Base-by-base conservation (phyloP, 2,797 vertebrate genomes). In the Vespertilio murinus region DNA sequence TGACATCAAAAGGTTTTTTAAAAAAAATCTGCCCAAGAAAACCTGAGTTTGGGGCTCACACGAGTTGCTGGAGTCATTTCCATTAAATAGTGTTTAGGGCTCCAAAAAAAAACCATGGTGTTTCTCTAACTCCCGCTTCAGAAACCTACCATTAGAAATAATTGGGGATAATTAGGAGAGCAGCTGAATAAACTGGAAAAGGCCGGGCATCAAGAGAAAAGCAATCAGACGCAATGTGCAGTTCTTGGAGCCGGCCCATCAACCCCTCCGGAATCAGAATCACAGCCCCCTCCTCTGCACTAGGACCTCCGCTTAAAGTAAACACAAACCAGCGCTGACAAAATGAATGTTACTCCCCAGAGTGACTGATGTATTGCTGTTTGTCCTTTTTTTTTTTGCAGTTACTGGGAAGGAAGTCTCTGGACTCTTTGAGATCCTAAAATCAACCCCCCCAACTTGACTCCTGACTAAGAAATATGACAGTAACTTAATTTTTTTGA, bases 101-200 rank as follows among this genome's bases (percentile, higher is more conserved):
- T 49, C 30, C 1, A 47, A 93, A 78, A 42, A 1, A 47, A 93
- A 78, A 42, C 69, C 92, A 93, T 13, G 38, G 74, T 4, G 92
- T 23, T 81, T 91, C 90, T 86, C 67, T 95, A 80, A 33, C 78
- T 38, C 70, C 73, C 90, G 94, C 93, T 45, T 95, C 95, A 94
- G 90, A 92, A 82, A 70, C 94, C 59, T 79, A 18, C 2, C 1
- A 40, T 92, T 56, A 85, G 12, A 88, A 94, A 81, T 96, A 71
- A 92, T 96, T 18, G 65, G 83, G 94, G 86, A 94, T 96, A 90
- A 49, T 96, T 95, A 75, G 12, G 71, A 95, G 94, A 97, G 94
- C 96, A 97, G 96, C 97, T 97, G 97, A 97, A 95, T 97, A 97
- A 96, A 96, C 96, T 95, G 96, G 95, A 94, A 93, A 95, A 94